These are phyloP conservation scores for Pseudochromis fuscus DNA, from an alignment of 2,797 vertebrate species.

Conservation along the genomic window DNA sequence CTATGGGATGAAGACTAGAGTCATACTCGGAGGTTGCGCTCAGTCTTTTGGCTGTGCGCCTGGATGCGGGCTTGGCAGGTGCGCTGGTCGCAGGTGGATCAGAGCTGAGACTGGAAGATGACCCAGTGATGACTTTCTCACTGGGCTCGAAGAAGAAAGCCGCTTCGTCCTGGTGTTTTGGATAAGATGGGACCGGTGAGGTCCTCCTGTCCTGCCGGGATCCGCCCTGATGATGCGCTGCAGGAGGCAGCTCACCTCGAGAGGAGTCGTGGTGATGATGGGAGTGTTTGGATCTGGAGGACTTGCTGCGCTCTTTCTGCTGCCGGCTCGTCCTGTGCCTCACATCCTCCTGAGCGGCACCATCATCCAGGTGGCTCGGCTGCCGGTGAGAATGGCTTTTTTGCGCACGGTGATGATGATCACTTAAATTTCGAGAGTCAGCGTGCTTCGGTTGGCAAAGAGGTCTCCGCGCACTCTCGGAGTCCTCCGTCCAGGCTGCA, in stretches of 20 bases:
- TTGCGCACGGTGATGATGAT: conserved; percentile 75
- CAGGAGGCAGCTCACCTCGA: conserved; percentile 59
- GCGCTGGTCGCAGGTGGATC: conserved; percentile 59
- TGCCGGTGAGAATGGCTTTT: conserved; percentile 75
- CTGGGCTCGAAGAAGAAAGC: conserved; percentile 83
- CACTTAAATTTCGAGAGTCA: conserved; percentile 54
- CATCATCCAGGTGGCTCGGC: conserved; percentile 75
- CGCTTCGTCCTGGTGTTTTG: conserved; percentile 78
- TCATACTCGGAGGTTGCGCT: conserved; percentile 70
- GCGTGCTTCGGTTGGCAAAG: conserved; percentile 88
- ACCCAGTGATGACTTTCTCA: conserved; percentile 77
- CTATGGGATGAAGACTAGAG: conserved; percentile 91
- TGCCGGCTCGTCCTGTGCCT: conserved; percentile 64
- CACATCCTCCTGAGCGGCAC: conserved; percentile 73
- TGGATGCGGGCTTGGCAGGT: conserved; percentile 84
- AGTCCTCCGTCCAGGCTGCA: conserved; percentile 81
- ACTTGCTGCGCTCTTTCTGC: conserved; percentile 73
- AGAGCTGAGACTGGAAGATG: conserved; percentile 76
- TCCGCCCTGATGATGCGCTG: conserved; percentile 54
- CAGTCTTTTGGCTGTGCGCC: conserved; percentile 85
- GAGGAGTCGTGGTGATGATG: conserved; percentile 70
- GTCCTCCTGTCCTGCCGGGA: conserved; percentile 66
- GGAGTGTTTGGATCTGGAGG: conserved; percentile 72
- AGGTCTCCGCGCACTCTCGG: conserved; percentile 92
- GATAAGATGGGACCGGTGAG: conserved; percentile 76